phyloP scores from a whole-genome alignment of 2,797 vertebrate species.

The Poeciliopsis infans region DNA sequence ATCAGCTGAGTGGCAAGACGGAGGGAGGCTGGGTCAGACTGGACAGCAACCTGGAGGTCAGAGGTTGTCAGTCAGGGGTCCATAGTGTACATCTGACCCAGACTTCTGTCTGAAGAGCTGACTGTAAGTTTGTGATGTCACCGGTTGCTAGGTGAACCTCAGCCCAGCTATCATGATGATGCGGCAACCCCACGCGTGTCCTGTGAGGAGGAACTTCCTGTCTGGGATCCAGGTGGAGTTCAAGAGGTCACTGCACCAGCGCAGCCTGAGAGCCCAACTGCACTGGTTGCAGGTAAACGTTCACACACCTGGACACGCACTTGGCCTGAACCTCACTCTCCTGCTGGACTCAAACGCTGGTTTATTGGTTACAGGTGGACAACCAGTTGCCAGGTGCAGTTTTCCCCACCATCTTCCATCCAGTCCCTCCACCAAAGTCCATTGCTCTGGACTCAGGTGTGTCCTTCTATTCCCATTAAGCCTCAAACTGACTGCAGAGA shows the following conservation, averaged over 20 bases:
- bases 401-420: slow-evolving; percentile 95
- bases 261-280: slow-evolving; percentile 90
- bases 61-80: neutral
- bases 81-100: neutral
- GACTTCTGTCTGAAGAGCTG: neutral
- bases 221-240: slow-evolving; percentile 94
- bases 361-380: slow-evolving; percentile 84
- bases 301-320: neutral
- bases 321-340: neutral
- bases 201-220: slow-evolving; percentile 90
- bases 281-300: slow-evolving; percentile 92
- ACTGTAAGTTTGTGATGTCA: slow-evolving; percentile 23
- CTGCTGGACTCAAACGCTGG: neutral
- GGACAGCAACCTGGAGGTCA: slow-evolving; percentile 89
- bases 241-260: slow-evolving; percentile 93
- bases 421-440: slow-evolving; percentile 94
- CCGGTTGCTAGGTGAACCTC: slow-evolving; percentile 87
- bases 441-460: slow-evolving; percentile 94
- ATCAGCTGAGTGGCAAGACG: slow-evolving; percentile 62
- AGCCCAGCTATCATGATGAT: slow-evolving; percentile 86
- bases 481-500: neutral
- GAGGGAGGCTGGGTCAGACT: slow-evolving; percentile 83
- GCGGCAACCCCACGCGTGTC: slow-evolving; percentile 84
- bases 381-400: slow-evolving; percentile 93
- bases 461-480: neutral